Percentiles rank a stretch among this genome's conserved stretches.
Conservation (phyloP, 2,797 vertebrate species). For the Oreochromis mossambicus region DNA sequence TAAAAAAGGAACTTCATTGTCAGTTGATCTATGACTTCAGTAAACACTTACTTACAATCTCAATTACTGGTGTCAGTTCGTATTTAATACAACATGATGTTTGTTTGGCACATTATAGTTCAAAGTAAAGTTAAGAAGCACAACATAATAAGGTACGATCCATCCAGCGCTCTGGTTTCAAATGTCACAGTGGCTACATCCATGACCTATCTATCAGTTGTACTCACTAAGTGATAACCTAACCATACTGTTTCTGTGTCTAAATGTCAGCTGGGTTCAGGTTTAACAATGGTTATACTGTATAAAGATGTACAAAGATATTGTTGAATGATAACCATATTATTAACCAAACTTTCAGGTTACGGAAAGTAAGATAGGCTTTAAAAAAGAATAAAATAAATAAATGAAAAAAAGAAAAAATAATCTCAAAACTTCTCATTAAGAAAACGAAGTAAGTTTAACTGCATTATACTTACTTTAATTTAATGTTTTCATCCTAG, state of each 20-base stretch:
- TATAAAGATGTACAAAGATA: neutral
- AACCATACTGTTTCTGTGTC: neutral
- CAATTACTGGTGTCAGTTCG: neutral
- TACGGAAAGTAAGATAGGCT: neutral
- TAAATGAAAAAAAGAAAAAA: rapidly evolving
- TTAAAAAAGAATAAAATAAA: neutral
- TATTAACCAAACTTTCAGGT: neutral
- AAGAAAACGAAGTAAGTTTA: no score
- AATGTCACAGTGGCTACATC: rapidly evolving
- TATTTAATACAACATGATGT: neutral
- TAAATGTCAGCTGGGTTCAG: neutral
- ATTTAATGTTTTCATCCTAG: rapidly evolving
- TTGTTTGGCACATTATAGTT: neutral
- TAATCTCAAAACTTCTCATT: rapidly evolving
- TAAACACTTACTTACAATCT: neutral
- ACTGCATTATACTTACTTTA: neutral
- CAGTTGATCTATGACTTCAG: neutral
- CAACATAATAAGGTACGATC: neutral
- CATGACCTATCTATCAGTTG: rapidly evolving
- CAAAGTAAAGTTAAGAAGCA: neutral
- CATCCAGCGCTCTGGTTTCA: neutral
- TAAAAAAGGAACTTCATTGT: neutral
- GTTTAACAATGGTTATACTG: neutral
- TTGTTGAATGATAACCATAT: neutral
- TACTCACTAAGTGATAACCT: neutral